A percentile compares a stretch with the other conserved stretches of the same genome.
These are phyloP conservation scores for Leptobrachium leishanense DNA, from an alignment of 2,113 vertebrate genomes.

Conservation along the genomic window DNA sequence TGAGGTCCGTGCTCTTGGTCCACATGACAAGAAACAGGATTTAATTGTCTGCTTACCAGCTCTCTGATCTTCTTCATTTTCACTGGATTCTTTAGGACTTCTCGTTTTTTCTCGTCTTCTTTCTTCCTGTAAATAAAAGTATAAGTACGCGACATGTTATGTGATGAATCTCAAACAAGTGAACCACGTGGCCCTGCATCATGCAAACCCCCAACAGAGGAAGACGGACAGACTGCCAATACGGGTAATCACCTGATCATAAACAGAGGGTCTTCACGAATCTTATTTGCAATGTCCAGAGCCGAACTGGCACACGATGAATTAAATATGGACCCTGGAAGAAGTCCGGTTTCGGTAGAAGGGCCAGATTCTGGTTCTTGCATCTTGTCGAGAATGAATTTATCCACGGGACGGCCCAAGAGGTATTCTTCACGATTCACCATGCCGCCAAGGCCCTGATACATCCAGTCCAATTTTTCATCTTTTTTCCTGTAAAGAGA, in stretches of 20 bases:
- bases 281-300: conserved; percentile 92
- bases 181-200: too few relatives aligned
- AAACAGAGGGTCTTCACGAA: conserved; percentile 93
- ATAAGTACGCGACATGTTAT: neutral
- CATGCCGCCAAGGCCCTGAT: conserved; percentile 89
- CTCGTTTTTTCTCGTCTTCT: conserved; percentile 93
- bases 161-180: too few relatives aligned
- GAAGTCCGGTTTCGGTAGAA: conserved; percentile 83
- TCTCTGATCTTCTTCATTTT: conserved; percentile 98
- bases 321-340: conserved; percentile 90
- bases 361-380: conserved; percentile 83
- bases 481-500: conserved; percentile 78
- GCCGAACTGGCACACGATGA: conserved; percentile 71
- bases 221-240: neutral
- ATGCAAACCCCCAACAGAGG: too few relatives aligned
- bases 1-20: too few relatives aligned
- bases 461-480: conserved; percentile 98
- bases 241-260: conserved; percentile 77
- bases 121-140: conserved; percentile 73
- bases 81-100: conserved; percentile 91
- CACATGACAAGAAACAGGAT: too few relatives aligned
- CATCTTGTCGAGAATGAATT: conserved; percentile 84
- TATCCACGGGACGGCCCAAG: conserved; percentile 90
- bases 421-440: conserved; percentile 94
- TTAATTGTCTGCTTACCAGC: conserved; percentile 70